These are phyloP conservation scores for Fistularia commersonii DNA, from an alignment of 2,797 vertebrate species.

Conservation along the genomic window DNA sequence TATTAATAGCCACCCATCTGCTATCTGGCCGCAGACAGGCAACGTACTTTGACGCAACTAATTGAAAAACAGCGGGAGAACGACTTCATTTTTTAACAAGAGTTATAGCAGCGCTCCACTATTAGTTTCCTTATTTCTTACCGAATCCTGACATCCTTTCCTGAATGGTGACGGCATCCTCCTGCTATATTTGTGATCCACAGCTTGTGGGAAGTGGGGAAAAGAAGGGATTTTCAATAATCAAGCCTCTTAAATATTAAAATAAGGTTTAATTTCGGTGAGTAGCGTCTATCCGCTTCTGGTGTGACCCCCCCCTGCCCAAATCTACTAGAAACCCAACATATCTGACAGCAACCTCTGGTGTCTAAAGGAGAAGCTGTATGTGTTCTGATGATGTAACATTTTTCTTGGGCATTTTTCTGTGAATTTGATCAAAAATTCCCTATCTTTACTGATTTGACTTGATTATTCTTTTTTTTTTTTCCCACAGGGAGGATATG, in stretches of 20 bases:
- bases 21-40: slow-evolving; percentile 52
- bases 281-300: not conserved
- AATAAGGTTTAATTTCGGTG: slow-evolving; percentile 39
- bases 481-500: slow-evolving; percentile 86
- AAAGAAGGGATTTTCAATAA: slow-evolving; percentile 51
- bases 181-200: slow-evolving; percentile 47
- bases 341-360: slow-evolving; percentile 63
- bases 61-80: slow-evolving; percentile 73
- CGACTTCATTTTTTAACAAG: slow-evolving; percentile 69
- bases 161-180: slow-evolving; percentile 43
- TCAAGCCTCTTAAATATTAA: slow-evolving; percentile 45
- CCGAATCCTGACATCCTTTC: slow-evolving; percentile 54
- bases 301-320: slow-evolving; percentile 12
- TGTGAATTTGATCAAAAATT: slow-evolving; percentile 28
- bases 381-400: slow-evolving; percentile 24
- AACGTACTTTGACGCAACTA: slow-evolving; percentile 51
- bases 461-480: slow-evolving; percentile 20
- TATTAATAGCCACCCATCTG: slow-evolving; percentile 66
- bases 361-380: slow-evolving; percentile 32
- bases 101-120: slow-evolving; percentile 64
- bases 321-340: too few relatives aligned
- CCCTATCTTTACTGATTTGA: slow-evolving; percentile 14
- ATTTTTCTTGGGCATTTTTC: not conserved
- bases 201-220: slow-evolving; percentile 33
- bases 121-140: slow-evolving; percentile 64